Evolutionary conservation across 2,888 invertebrate species (phyloP), one percentile per base, ranked within the genome.

Genomic region (Leptinotarsa rubiginosa): DNA sequence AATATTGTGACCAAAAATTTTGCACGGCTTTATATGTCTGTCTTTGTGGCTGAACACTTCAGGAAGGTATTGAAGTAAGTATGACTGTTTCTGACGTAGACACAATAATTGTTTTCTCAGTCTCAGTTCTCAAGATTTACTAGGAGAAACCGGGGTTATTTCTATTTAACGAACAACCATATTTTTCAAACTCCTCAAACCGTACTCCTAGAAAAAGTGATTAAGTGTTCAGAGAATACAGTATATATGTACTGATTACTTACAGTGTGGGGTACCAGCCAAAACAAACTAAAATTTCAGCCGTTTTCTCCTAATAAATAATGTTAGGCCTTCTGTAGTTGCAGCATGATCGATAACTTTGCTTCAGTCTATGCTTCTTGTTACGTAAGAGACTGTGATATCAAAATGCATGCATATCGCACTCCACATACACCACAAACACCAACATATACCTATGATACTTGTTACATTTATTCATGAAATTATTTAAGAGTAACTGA

Each of bases 51-150:
- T 77, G 78, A 84, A 81, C 82, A 79, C 79, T 84, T 82, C 86
- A 89, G 89, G 89, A 89, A 84, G 89, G 89, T 86, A 86, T 89
- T 76, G 89, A 89, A 88, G 89, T 89, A 87, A 89, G 89, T 89
- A 87, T 22, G 56, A 56, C 15, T 22, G 56, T 56, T 56, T 56
- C 56, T 56, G 20, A 59, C 4, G 59, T 59, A 59, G 13, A 25
- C 59, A 20, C 12, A 22, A 25, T 22, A 22, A 5, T 20, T 59
- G 25, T 59, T 22, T 59, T 22, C 25, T 41, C 12, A 15, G 59
- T 59, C 2, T 25, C 20, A 15, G 20, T 59, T 5, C 15, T 15
- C 20, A 25, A 22, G 13, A 41, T 41, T 41, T 41, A 41, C 12
- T 41, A 10, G 41, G 41, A 41, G 41, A 41, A 41, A 41, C 3